These are phyloP conservation scores for Caprella mutica DNA, from an alignment of 2,888 invertebrate genomes.

Conservation along the genomic window DNA sequence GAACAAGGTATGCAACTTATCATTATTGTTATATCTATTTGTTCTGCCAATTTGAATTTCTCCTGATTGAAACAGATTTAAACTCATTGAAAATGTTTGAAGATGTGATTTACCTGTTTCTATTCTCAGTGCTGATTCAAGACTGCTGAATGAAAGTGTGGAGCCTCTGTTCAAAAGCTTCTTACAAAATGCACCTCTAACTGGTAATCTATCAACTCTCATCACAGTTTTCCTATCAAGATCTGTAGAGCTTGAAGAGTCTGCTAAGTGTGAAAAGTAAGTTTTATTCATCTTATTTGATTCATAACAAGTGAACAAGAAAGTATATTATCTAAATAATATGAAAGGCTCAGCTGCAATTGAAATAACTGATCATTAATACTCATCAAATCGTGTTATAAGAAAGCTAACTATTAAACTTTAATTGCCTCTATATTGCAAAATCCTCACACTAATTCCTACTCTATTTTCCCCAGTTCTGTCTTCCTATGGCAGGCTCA, in stretches of 20 bases:
- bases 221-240: conserved; percentile 73
- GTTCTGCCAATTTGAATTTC: conserved; percentile 43
- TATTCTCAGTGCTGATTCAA: conserved; percentile 22
- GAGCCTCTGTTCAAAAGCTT: conserved; percentile 59
- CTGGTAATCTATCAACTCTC: conserved; percentile 80
- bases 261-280: conserved; percentile 81
- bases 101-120: background rate
- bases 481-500: conserved; percentile 28
- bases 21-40: conserved; percentile 31
- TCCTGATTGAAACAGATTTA: conserved; percentile 56
- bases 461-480: conserved; percentile 11
- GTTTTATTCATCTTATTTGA: conserved; percentile 38
- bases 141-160: conserved; percentile 50
- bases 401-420: too few relatives aligned
- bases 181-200: conserved; percentile 69
- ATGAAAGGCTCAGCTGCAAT: too few relatives aligned
- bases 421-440: too few relatives aligned
- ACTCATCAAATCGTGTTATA: too few relatives aligned
- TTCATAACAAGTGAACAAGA: too few relatives aligned
- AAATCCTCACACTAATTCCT: too few relatives aligned
- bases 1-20: conserved; percentile 53
- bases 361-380: too few relatives aligned
- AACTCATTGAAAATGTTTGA: background rate
- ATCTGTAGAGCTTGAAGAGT: conserved; percentile 67
- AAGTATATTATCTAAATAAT: too few relatives aligned